Base-by-base conservation (phyloP, 2,797 vertebrate species). In the Ctenosaura bakeri region DNA sequence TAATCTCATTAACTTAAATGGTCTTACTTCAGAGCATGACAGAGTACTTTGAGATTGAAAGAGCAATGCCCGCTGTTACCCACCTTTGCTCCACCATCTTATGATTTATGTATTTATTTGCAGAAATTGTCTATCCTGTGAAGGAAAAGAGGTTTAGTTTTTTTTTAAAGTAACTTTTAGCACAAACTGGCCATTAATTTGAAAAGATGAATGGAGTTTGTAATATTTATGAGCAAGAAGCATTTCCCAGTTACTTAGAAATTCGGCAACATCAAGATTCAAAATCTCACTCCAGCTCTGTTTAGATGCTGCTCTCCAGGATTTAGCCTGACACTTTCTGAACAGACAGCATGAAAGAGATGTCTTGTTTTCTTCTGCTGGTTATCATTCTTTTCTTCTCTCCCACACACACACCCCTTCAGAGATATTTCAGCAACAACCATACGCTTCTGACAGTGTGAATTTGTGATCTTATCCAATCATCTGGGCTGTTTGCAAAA, bases 391-490 rank as follows among this genome's bases (percentile, higher is more conserved):
- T 96, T 96, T 87, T 56, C 92, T 96, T 95, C 93, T 96, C 94
- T 79, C 35, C 87, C 78, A 93, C 91, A 89, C 89, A 89, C 73
- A 1, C 77, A 62, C 54, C 62, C 59, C 90, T 88, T 88, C 71
- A 0, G 14, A 97, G 96, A 0, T 0, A 94, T 97, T 96, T 97
- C 95, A 96, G 95, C 93, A 94, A 97, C 96, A 95, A 97, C 96
- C 96, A 94, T 96, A 97, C 97, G 96, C 96, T 97, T 94, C 92
- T 97, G 96, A 97, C 97, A 97, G 95, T 96, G 96, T 92, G 96
- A 96, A 97, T 97, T 96, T 97, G 97, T 96, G 97, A 97, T 97
- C 96, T 96, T 97, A 97, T 97, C 96, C 97, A 97, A 97, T 97
- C 96, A 97, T 97, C 95, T 96, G 96, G 97, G 95, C 94, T 97